phyloP scores from a whole-genome alignment of 2,797 vertebrate genomes.

The Lepidocolaptes lacrymiger region DNA sequence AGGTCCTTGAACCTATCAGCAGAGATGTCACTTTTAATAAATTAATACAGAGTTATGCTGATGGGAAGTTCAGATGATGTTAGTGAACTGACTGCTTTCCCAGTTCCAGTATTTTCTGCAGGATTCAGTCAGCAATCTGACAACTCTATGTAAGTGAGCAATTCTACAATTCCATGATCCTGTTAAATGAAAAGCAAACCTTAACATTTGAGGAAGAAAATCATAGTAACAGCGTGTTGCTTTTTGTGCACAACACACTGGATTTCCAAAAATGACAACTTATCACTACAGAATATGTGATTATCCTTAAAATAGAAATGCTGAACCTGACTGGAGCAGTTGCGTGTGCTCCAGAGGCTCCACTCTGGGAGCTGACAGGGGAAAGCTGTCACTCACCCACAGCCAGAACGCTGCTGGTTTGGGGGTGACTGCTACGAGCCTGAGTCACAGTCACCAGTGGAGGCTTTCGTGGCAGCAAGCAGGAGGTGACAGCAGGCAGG shows the following conservation, averaged over 20 bases:
- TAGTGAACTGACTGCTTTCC: not conserved
- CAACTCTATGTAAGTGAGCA: not conserved
- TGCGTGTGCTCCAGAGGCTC: not conserved
- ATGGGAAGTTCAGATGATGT: not conserved
- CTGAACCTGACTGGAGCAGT: not conserved
- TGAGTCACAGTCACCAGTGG: not conserved
- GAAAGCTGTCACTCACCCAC: not conserved
- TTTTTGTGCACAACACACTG: not conserved
- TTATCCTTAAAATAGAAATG: constrained; percentile 1
- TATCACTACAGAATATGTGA: not conserved
- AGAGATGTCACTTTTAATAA: not conserved
- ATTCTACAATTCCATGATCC: not conserved
- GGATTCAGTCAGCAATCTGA: not conserved
- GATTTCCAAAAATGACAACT: constrained; percentile 10
- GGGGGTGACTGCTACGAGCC: not conserved
- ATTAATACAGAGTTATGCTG: not conserved
- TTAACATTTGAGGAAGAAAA: not conserved
- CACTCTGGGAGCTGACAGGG: not conserved
- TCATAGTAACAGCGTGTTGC: not conserved
- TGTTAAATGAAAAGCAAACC: not conserved
- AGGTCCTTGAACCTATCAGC: not conserved
- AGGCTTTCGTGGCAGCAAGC: not conserved
- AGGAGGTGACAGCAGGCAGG: not conserved
- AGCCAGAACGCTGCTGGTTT: not conserved
- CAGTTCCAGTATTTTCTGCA: not conserved